phyloP scores from a whole-genome alignment of 2,888 invertebrate species.

The Stomorhina lunata region DNA sequence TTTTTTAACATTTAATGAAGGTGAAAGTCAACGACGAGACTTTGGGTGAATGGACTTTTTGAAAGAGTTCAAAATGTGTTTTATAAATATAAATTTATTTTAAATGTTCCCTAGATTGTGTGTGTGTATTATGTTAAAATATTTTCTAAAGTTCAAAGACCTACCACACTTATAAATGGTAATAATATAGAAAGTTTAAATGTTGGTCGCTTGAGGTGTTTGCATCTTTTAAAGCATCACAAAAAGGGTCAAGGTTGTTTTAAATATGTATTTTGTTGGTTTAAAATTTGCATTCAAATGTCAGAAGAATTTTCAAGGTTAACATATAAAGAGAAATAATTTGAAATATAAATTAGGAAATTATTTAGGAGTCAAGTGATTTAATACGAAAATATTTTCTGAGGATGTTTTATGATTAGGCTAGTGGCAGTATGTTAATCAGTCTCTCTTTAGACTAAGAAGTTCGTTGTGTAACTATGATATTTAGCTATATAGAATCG shows the following conservation, averaged over 20 bases:
- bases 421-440: too few relatives aligned
- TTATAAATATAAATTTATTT: slow-evolving; percentile 15
- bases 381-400: too few relatives aligned
- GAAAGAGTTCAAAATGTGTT: neutral
- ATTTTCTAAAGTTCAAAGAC: slow-evolving; percentile 9
- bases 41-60: slow-evolving; percentile 41
- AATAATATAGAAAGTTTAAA: neutral
- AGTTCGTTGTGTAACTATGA: too few relatives aligned
- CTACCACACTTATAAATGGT: too few relatives aligned
- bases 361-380: too few relatives aligned
- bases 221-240: neutral
- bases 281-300: neutral
- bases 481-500: too few relatives aligned
- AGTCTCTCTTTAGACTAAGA: too few relatives aligned
- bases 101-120: neutral
- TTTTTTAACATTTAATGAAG: slow-evolving; percentile 17
- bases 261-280: neutral
- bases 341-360: too few relatives aligned
- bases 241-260: slow-evolving; percentile 44
- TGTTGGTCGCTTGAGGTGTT: too few relatives aligned
- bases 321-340: too few relatives aligned
- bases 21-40: slow-evolving; percentile 33
- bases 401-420: too few relatives aligned
- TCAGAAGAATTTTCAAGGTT: too few relatives aligned
- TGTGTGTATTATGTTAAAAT: neutral